phyloP scores from a whole-genome alignment of 2,888 invertebrate species.

The Hirtodrosophila alboralis region DNA sequence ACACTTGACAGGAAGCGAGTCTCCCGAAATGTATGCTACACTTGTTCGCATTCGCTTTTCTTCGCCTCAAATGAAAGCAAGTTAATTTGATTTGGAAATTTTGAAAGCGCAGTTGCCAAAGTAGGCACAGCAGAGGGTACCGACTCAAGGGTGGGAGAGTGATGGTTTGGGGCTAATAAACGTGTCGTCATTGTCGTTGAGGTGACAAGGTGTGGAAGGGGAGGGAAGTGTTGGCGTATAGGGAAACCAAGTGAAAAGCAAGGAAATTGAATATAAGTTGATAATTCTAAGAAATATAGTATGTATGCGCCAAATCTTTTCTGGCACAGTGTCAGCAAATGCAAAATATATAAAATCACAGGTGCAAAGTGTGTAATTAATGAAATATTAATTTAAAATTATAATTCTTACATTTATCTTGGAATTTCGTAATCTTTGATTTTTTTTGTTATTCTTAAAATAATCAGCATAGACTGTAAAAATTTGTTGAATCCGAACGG shows the following conservation, averaged over 20 bases:
- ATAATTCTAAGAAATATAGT: conserved; percentile 49
- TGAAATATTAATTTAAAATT: too few species aligned
- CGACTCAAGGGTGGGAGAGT: not conserved
- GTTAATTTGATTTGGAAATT: conserved; percentile 72
- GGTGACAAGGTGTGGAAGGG: conserved; percentile 45
- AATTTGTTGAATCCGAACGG: too few species aligned
- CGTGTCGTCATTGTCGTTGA: conserved; percentile 56
- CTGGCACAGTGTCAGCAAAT: conserved; percentile 38
- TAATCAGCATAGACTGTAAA: too few species aligned
- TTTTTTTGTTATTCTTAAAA: too few species aligned
- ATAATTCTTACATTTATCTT: too few species aligned
- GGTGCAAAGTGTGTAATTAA: too few species aligned
- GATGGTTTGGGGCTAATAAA: conserved; percentile 52
- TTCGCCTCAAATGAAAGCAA: conserved; percentile 67
- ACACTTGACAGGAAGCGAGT: conserved; percentile 26
- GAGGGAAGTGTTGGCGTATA: conserved; percentile 7
- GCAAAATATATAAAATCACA: not conserved
- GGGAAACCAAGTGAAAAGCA: conserved; percentile 53
- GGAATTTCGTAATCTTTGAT: too few species aligned
- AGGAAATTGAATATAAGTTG: conserved; percentile 67
- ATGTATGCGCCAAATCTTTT: conserved; percentile 15
- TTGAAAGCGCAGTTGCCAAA: conserved; percentile 42
- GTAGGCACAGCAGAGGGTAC: conserved; percentile 21
- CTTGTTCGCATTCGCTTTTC: conserved; percentile 24
- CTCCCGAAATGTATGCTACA: conserved; percentile 42